These are phyloP conservation scores for Oryctes rhinoceros DNA, from an alignment of 1,140 invertebrate genomes.

Conservation along the genomic window DNA sequence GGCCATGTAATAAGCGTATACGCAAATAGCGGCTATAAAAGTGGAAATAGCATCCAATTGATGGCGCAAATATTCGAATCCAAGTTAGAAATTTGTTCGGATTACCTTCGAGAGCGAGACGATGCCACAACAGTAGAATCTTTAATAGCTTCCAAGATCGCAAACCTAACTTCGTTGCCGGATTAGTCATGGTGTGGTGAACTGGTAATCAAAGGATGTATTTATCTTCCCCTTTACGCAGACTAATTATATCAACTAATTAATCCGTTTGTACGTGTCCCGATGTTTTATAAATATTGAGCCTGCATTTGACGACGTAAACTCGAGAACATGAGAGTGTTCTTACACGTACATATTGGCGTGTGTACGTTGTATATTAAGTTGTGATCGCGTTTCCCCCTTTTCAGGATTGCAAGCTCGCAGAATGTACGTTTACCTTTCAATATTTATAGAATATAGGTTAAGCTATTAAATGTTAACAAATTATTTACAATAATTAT, in stretches of 20 bases:
- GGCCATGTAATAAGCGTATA: neutral
- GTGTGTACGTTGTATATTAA: neutral
- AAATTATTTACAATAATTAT: no score
- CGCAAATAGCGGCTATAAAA: neutral
- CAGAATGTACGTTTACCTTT: no score
- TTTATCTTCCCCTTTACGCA: conserved; percentile 16
- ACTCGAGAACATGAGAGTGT: neutral
- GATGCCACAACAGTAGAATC: conserved; percentile 16
- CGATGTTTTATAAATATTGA: conserved; percentile 31
- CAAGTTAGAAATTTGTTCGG: neutral
- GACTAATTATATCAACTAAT: conserved; percentile 35
- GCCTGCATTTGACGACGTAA: neutral
- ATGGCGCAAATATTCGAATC: conserved; percentile 1
- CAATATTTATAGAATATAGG: no score
- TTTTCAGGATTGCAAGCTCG: no score
- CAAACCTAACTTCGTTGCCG: neutral
- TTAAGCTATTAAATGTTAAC: no score
- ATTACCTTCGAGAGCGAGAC: neutral
- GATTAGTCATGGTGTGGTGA: conserved; percentile 29
- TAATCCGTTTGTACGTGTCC: conserved; percentile 33
- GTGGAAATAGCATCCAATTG: neutral
- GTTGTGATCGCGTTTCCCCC: no score
- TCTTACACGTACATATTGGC: neutral
- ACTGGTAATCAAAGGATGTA: conserved; percentile 29
- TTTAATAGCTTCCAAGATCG: conserved; percentile 5